Evolutionary conservation across 2,797 vertebrate species (phyloP).

Genomic region (Rhinogobio ventralis): DNA sequence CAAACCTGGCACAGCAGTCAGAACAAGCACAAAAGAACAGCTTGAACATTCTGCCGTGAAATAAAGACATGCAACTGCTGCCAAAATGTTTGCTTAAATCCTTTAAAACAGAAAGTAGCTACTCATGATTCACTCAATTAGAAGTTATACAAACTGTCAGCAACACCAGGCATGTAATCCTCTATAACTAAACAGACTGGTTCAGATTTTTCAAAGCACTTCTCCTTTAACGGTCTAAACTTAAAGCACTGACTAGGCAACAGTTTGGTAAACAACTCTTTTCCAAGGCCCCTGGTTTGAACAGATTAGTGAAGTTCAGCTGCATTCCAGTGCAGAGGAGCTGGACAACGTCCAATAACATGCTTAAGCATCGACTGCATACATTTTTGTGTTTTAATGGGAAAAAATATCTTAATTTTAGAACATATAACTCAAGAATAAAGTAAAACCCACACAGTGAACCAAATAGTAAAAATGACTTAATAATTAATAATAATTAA

Average conservation of each 20-base stretch:
- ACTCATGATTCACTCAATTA: neutral
- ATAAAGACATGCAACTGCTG: neutral
- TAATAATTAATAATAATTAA: too few relatives aligned
- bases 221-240: neutral
- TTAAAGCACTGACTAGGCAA: slow-evolving; percentile 3
- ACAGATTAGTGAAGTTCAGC: slow-evolving; percentile 37
- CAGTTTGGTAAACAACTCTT: slow-evolving; percentile 1
- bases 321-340: slow-evolving; percentile 41
- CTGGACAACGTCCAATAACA: slow-evolving; percentile 32
- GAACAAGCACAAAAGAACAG: slow-evolving; percentile 4
- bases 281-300: neutral
- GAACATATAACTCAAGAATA: neutral
- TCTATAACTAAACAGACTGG: neutral
- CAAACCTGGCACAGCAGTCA: neutral
- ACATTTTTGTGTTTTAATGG: neutral
- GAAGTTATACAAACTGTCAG: neutral
- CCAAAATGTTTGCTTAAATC: neutral
- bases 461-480: neutral
- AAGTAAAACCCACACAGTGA: neutral
- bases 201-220: neutral
- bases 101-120: neutral
- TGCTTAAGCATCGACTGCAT: neutral
- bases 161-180: neutral
- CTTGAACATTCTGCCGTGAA: neutral
- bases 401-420: neutral